These are phyloP conservation scores for Sminthurinus signatus DNA, from an alignment of 1,140 invertebrate species.

Conservation along the genomic window DNA sequence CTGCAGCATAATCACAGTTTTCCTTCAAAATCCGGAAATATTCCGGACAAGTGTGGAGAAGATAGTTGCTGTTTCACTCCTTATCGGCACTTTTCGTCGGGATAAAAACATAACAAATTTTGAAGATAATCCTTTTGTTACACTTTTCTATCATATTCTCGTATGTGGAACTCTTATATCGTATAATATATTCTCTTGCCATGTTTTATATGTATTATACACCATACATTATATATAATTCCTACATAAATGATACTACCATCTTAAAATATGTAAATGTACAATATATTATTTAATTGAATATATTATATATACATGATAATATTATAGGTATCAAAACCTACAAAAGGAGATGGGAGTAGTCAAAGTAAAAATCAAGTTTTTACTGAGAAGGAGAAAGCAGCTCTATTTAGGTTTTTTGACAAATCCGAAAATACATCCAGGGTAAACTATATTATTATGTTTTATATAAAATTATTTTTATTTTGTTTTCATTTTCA, in stretches of 20 bases:
- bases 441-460: neutral
- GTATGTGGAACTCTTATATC: constrained; percentile 46
- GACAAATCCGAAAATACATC: neutral
- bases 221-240: neutral
- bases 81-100: constrained; percentile 62
- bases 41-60: constrained; percentile 60
- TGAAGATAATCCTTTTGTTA: constrained; percentile 65
- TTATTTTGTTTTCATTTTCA: neutral
- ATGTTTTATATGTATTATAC: neutral
- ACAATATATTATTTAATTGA: neutral
- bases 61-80: constrained; percentile 51
- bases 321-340: neutral
- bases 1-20: constrained; percentile 56
- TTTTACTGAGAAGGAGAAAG: neutral
- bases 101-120: constrained; percentile 61
- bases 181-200: neutral
- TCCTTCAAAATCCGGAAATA: constrained; percentile 65
- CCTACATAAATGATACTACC: neutral
- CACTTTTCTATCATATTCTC: constrained; percentile 59
- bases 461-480: neutral
- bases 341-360: too few species aligned
- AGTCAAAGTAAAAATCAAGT: too few species aligned
- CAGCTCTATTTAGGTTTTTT: neutral
- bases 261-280: neutral
- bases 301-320: neutral